Conservation (phyloP, 2,888 invertebrate genomes). For the Pseudococcus longispinus region DNA sequence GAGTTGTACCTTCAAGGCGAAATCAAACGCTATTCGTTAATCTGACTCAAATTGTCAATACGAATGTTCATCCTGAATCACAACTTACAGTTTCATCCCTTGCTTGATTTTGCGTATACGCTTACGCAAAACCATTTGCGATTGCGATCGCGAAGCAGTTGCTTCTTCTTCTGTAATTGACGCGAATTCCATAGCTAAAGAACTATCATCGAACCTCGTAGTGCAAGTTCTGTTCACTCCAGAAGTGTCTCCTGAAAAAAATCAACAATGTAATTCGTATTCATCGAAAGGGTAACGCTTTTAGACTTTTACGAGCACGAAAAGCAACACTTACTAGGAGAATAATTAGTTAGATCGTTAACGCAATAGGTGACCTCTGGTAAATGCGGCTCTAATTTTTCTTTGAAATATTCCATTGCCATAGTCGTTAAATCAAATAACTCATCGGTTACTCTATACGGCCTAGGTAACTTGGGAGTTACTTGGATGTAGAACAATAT, state of each 20-base stretch:
- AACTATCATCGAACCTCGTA: constrained; percentile 30
- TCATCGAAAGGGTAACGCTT: background rate
- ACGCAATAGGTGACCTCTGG: constrained; percentile 89
- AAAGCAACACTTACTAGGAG: constrained; percentile 41
- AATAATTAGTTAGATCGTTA: constrained; percentile 68
- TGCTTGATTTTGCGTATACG: constrained; percentile 87
- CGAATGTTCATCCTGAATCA: background rate
- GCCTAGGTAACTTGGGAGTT: constrained; percentile 81
- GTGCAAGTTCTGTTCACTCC: background rate
- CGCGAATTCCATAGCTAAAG: constrained; percentile 30
- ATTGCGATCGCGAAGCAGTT: constrained; percentile 69
- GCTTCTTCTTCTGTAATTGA: constrained; percentile 68
- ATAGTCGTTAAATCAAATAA: constrained; percentile 92
- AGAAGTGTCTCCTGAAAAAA: background rate
- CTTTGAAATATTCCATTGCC: constrained; percentile 98
- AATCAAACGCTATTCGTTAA: background rate
- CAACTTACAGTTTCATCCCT: constrained; percentile 78
- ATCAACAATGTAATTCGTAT: too few species aligned
- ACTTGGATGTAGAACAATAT: constrained; percentile 84
- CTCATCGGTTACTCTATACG: constrained; percentile 93
- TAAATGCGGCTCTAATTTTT: constrained; percentile 86
- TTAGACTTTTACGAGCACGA: background rate
- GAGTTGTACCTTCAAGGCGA: constrained; percentile 73
- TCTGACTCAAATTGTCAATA: background rate
- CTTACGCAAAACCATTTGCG: constrained; percentile 83